These are phyloP conservation scores for Diplodus puntazzo DNA, from an alignment of 2,797 vertebrate species.

Conservation along the genomic window DNA sequence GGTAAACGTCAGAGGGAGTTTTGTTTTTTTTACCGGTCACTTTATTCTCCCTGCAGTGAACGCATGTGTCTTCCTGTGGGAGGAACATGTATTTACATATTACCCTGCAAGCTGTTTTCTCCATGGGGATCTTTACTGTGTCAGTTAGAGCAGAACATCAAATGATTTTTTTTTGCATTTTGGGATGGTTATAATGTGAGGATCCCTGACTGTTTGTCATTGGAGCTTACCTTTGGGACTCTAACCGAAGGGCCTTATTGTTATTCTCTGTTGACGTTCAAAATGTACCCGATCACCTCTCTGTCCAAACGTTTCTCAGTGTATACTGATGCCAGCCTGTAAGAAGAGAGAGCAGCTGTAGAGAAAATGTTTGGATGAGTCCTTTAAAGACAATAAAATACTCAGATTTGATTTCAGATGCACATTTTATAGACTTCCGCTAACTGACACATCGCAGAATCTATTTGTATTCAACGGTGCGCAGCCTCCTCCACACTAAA, in stretches of 20 bases:
- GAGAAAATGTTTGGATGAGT: background rate
- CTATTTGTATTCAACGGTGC: background rate
- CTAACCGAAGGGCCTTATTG: slow-evolving; percentile 10
- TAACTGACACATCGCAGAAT: background rate
- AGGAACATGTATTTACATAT: slow-evolving; percentile 10
- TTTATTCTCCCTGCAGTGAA: background rate
- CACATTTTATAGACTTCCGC: background rate
- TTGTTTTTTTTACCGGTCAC: background rate
- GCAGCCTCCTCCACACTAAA: background rate
- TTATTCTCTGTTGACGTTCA: background rate
- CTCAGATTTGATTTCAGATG: background rate
- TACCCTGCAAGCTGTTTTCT: background rate
- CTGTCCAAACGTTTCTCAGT: background rate
- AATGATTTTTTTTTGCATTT: background rate
- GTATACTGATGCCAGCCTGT: background rate
- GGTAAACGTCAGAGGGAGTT: slow-evolving; percentile 20
- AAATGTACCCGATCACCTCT: slow-evolving; percentile 9
- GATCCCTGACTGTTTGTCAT: slow-evolving; percentile 25
- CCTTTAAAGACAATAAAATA: background rate
- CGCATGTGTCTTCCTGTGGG: background rate
- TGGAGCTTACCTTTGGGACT: slow-evolving; percentile 30
- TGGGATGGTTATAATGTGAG: too few relatives aligned
- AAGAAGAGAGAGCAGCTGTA: background rate
- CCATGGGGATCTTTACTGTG: background rate
- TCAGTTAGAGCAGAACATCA: background rate